Evolutionary conservation across 2,888 invertebrate genomes (phyloP).

Genomic region (Amphipoea lucens): DNA sequence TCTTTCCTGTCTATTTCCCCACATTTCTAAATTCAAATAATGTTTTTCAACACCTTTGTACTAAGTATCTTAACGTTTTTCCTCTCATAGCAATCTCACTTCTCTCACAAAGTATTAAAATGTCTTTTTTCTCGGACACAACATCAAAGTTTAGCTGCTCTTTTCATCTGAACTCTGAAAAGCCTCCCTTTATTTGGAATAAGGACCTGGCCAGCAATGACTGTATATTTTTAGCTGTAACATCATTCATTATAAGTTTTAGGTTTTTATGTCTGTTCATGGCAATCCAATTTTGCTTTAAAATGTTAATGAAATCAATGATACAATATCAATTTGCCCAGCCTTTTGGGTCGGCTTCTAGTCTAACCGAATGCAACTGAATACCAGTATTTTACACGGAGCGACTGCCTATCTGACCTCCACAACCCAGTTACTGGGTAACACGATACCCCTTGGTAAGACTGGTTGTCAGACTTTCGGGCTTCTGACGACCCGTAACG

Average conservation of each 20-base stretch:
- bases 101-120: neutral
- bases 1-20: too few species aligned
- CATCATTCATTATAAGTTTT: neutral
- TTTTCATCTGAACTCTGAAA: conserved; percentile 25
- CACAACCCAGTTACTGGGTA: too few species aligned
- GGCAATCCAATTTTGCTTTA: neutral
- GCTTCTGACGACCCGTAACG: too few species aligned
- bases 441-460: too few species aligned
- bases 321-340: too few species aligned
- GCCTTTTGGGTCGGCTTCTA: too few species aligned
- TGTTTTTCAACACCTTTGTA: neutral
- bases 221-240: conserved; percentile 10
- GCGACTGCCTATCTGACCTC: too few species aligned
- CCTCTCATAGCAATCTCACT: neutral
- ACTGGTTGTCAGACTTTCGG: too few species aligned
- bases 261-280: neutral
- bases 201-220: conserved; percentile 17
- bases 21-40: too few species aligned
- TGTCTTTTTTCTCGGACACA: neutral
- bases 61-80: neutral
- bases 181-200: neutral
- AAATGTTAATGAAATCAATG: neutral
- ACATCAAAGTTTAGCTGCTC: conserved; percentile 28
- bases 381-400: too few species aligned
- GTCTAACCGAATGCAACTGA: too few species aligned